Conservation (phyloP, 2,797 vertebrate genomes). For the Semaprochilodus insignis region DNA sequence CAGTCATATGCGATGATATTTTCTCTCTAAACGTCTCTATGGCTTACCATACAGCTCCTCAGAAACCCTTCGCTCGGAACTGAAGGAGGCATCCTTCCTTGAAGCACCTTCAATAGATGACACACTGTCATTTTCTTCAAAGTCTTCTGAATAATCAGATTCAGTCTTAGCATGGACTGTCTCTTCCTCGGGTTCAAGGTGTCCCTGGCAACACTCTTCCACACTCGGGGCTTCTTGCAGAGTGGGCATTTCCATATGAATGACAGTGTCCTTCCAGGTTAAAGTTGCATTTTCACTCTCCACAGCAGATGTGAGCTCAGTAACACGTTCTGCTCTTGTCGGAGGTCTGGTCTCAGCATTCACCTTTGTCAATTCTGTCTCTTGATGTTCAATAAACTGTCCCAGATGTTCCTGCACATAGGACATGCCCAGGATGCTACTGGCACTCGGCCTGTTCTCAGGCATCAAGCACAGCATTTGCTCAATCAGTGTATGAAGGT, state of each 20-base stretch:
- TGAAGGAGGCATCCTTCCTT: slow-evolving; percentile 55
- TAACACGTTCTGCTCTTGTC: slow-evolving; percentile 26
- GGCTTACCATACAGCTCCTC: slow-evolving; percentile 72
- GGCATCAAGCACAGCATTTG: slow-evolving; percentile 74
- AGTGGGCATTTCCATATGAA: slow-evolving; percentile 11
- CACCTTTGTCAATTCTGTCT: slow-evolving; percentile 54
- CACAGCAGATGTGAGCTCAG: neutral
- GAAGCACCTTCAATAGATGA: slow-evolving; percentile 68
- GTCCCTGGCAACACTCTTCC: slow-evolving; percentile 41
- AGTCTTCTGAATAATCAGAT: slow-evolving; percentile 81
- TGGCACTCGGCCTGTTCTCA: slow-evolving; percentile 76
- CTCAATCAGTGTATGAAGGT: slow-evolving; percentile 70
- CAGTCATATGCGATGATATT: neutral
- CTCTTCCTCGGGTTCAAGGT: slow-evolving; percentile 44
- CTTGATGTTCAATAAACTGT: slow-evolving; percentile 61
- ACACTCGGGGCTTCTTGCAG: neutral
- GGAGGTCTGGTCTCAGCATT: slow-evolving; percentile 34
- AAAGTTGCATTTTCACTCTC: slow-evolving; percentile 37
- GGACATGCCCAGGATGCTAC: slow-evolving; percentile 65
- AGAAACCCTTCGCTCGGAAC: slow-evolving; percentile 47
- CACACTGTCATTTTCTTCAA: slow-evolving; percentile 76
- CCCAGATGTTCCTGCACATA: slow-evolving; percentile 73
- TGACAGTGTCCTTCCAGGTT: slow-evolving; percentile 22
- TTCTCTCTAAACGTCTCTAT: neutral
- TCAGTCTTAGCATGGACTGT: slow-evolving; percentile 56